Conservation (phyloP, 2,797 vertebrate genomes). For the Hippoglossus hippoglossus region DNA sequence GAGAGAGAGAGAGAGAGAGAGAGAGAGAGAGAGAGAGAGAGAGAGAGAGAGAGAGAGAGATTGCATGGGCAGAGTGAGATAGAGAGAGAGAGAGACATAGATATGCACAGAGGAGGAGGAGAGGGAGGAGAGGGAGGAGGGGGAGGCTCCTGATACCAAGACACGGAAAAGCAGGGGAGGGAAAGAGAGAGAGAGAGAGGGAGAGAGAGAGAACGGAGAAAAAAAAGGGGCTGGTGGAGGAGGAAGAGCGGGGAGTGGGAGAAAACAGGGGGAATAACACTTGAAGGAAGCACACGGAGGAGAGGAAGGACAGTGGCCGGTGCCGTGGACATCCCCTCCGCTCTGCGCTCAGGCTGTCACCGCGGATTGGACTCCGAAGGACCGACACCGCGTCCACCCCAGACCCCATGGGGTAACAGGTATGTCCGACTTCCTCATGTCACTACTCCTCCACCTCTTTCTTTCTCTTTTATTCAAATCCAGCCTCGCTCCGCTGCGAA, state of each 20-base stretch:
- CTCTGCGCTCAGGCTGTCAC: conserved; percentile 79
- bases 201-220: conserved; percentile 73
- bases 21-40: background rate
- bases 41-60: too few relatives aligned
- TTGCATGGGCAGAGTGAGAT: background rate
- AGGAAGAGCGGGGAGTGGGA: conserved; percentile 78
- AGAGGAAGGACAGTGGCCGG: conserved; percentile 73
- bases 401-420: conserved; percentile 92
- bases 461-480: background rate
- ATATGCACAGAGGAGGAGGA: conserved; percentile 1
- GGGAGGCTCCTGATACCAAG: conserved; percentile 85
- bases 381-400: conserved; percentile 80
- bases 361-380: conserved; percentile 77
- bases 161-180: conserved; percentile 85
- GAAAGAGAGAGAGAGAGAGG: conserved; percentile 79
- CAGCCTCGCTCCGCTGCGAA: conserved; percentile 18
- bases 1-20: background rate
- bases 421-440: conserved; percentile 81
- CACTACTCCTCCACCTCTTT: conserved; percentile 12
- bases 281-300: conserved; percentile 73
- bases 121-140: conserved; percentile 62
- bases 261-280: conserved; percentile 81
- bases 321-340: conserved; percentile 73
- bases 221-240: conserved; percentile 77
- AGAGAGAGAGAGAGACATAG: background rate